Percentiles rank a stretch among this genome's conserved stretches.
Evolutionary conservation across 1,140 invertebrate genomes (phyloP).

Genomic region (Drosophila prosaltans): DNA sequence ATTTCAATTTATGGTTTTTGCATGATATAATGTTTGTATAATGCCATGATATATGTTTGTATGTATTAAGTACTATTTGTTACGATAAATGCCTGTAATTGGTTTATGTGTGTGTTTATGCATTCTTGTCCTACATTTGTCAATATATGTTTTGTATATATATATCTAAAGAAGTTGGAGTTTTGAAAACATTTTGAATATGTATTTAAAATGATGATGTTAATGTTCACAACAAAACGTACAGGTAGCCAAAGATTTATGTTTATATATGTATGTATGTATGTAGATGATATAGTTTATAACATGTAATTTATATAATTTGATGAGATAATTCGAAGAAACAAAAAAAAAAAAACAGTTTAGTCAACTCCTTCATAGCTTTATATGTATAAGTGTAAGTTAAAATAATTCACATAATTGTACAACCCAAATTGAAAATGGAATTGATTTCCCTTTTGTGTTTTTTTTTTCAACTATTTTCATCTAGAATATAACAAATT

Average conservation of each 20-base stretch:
- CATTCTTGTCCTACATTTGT: conserved; percentile 43
- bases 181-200: conserved; percentile 10
- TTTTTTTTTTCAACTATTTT: conserved; percentile 23
- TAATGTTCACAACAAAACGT: conserved; percentile 49
- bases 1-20: conserved; percentile 36
- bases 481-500: conserved; percentile 53
- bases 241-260: conserved; percentile 57
- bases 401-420: conserved; percentile 44
- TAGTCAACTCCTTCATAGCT: background rate
- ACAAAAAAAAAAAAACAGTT: conserved; percentile 44
- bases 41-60: conserved; percentile 54
- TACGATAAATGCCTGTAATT: conserved; percentile 39
- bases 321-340: conserved; percentile 52
- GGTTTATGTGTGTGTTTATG: conserved; percentile 29
- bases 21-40: conserved; percentile 42
- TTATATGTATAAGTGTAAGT: too few species aligned
- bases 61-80: conserved; percentile 18
- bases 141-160: conserved; percentile 61
- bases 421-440: conserved; percentile 66
- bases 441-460: conserved; percentile 31
- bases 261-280: conserved; percentile 27
- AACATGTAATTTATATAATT: conserved; percentile 27
- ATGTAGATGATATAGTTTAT: conserved; percentile 28
- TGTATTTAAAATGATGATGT: conserved; percentile 66
- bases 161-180: conserved; percentile 61